A percentile compares a stretch with the other conserved stretches of the same genome.
phyloP scores from a whole-genome alignment of 2,888 invertebrate species.

The Heliconius charithonia region DNA sequence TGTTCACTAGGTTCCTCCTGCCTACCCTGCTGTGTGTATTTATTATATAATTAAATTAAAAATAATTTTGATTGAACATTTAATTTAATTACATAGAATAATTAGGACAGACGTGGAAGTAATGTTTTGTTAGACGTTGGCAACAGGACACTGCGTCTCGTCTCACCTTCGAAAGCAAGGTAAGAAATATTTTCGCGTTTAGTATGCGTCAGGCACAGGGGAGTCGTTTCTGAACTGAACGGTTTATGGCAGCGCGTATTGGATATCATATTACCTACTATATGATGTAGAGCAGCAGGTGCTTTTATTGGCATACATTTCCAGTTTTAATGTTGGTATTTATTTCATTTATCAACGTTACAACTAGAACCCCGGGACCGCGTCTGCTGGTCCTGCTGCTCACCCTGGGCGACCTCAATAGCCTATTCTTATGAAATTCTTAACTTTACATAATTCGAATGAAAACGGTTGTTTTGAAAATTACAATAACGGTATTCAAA shows the following conservation, averaged over 20 bases:
- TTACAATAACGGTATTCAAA: too few relatives aligned
- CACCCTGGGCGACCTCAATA: neutral
- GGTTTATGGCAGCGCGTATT: conserved; percentile 21
- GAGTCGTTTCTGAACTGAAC: conserved; percentile 22
- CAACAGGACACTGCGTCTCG: conserved; percentile 10
- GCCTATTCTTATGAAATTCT: too few relatives aligned
- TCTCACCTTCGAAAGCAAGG: conserved; percentile 21
- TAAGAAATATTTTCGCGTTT: conserved; percentile 28
- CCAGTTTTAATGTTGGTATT: neutral
- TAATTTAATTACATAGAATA: neutral
- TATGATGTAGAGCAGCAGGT: too few relatives aligned
- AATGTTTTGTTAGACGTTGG: conserved; percentile 27
- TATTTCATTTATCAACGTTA: too few relatives aligned
- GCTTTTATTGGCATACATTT: neutral
- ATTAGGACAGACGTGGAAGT: neutral
- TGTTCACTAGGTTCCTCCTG: too few relatives aligned
- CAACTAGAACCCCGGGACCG: too few relatives aligned
- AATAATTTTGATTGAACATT: neutral
- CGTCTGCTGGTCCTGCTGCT: too few relatives aligned
- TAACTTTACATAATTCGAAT: too few relatives aligned
- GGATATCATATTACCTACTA: neutral
- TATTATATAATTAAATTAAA: too few relatives aligned
- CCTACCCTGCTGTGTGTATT: too few relatives aligned
- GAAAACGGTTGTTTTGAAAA: too few relatives aligned
- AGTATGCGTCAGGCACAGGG: conserved; percentile 4